These are phyloP conservation scores for Drosophila suboccidentalis DNA, from an alignment of 2,888 invertebrate species.

Conservation along the genomic window DNA sequence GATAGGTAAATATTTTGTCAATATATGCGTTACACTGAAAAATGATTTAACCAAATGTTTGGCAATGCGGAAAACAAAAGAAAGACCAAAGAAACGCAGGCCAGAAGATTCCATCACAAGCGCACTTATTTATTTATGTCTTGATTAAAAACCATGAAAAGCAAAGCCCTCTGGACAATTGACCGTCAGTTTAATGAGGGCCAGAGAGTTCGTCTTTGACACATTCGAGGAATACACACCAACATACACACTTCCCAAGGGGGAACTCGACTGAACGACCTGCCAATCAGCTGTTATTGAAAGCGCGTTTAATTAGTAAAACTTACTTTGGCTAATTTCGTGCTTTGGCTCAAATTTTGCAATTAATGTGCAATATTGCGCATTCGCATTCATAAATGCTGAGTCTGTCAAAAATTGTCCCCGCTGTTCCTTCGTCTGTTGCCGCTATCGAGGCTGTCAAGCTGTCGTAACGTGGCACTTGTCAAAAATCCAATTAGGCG, in stretches of 20 bases:
- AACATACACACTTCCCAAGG: constrained; percentile 10
- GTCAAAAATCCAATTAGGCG: constrained; percentile 72
- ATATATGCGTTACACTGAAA: constrained; percentile 25
- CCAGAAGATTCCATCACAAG: neutral
- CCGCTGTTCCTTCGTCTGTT: constrained; percentile 11
- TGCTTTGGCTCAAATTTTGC: constrained; percentile 43
- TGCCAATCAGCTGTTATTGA: constrained; percentile 59
- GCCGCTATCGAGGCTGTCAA: constrained; percentile 30
- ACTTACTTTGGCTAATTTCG: constrained; percentile 56
- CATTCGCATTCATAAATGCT: constrained; percentile 51
- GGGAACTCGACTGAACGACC: constrained; percentile 6
- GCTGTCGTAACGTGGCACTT: constrained; percentile 40
- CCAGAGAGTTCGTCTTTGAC: constrained; percentile 21
- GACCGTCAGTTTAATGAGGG: constrained; percentile 36
- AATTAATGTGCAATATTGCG: constrained; percentile 63
- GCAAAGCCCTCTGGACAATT: constrained; percentile 20
- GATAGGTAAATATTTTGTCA: constrained; percentile 51
- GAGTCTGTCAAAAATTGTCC: constrained; percentile 25
- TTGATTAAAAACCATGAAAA: constrained; percentile 7
- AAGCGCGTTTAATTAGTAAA: constrained; percentile 65
- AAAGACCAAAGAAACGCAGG: constrained; percentile 10
- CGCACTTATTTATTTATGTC: constrained; percentile 49
- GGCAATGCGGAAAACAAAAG: neutral
- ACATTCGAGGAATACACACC: constrained; percentile 3
- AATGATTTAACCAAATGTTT: constrained; percentile 36